These are phyloP conservation scores for Hypotaenidia philippensis DNA, from an alignment of 2,797 vertebrate species.

Conservation along the genomic window DNA sequence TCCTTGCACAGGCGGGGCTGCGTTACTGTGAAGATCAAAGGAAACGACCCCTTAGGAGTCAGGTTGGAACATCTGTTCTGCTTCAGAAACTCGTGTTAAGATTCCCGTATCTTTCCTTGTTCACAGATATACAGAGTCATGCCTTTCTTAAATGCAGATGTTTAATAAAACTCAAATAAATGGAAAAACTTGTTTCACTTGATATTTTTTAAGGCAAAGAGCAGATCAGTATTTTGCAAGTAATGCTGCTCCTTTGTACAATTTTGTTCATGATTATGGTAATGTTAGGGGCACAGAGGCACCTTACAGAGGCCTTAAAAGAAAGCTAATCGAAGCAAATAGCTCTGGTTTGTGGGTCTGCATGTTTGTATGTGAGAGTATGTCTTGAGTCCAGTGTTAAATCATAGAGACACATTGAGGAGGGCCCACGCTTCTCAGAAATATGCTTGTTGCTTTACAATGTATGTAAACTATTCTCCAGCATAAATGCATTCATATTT, in stretches of 20 bases:
- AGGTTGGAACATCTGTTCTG: not conserved
- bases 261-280: slow-evolving; percentile 48
- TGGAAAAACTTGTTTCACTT: slow-evolving; percentile 47
- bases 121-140: slow-evolving; percentile 38
- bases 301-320: slow-evolving; percentile 81
- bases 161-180: slow-evolving; percentile 62
- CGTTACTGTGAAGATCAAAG: slow-evolving; percentile 12
- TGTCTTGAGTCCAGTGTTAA: slow-evolving; percentile 39
- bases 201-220: slow-evolving; percentile 60
- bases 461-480: slow-evolving; percentile 80
- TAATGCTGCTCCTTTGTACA: slow-evolving; percentile 55
- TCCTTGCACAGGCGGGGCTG: not conserved
- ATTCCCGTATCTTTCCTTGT: not conserved
- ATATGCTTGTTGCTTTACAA: slow-evolving; percentile 78
- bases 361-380: slow-evolving; percentile 41
- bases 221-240: slow-evolving; percentile 53
- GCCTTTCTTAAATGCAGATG: slow-evolving; percentile 54
- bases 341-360: slow-evolving; percentile 48
- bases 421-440: slow-evolving; percentile 67
- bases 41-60: not conserved
- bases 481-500: slow-evolving; percentile 81
- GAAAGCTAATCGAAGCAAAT: slow-evolving; percentile 61
- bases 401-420: slow-evolving; percentile 67
- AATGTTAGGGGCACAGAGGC: slow-evolving; percentile 63
- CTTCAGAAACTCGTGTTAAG: slow-evolving; percentile 32